Percentiles rank a stretch among this genome's conserved stretches.
These are phyloP conservation scores for Diorhabda elongata DNA, from an alignment of 1,140 invertebrate species.

Conservation along the genomic window DNA sequence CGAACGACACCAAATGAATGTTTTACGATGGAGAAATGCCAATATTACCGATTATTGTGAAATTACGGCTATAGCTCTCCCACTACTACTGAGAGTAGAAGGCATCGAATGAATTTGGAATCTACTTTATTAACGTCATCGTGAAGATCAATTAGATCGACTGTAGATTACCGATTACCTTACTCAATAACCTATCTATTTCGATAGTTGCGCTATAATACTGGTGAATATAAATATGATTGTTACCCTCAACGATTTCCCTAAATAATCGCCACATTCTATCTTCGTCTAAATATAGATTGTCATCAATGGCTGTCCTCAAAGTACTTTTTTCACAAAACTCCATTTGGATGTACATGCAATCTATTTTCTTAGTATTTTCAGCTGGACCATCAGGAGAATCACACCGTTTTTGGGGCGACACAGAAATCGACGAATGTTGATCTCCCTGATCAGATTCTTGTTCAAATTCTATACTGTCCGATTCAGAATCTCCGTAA, in stretches of 20 bases:
- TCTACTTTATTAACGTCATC: no score
- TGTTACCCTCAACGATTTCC: constrained; percentile 78
- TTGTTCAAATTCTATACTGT: constrained; percentile 51
- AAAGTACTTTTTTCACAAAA: constrained; percentile 85
- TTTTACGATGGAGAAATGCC: no score
- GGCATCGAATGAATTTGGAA: no score
- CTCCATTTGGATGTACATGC: constrained; percentile 92
- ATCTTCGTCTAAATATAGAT: constrained; percentile 71
- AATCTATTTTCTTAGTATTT: constrained; percentile 51
- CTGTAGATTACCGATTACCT: no score
- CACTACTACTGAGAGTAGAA: no score
- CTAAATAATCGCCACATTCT: constrained; percentile 88
- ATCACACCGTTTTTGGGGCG: not conserved
- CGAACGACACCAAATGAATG: no score
- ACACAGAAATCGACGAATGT: not conserved
- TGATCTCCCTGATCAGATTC: constrained; percentile 45
- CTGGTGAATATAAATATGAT: not conserved
- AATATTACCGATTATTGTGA: no score
- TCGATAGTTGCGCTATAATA: no score
- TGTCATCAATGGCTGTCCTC: constrained; percentile 81
- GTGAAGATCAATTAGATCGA: no score
- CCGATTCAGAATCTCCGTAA: constrained; percentile 37
- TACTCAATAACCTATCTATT: no score
- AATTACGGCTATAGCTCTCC: no score
- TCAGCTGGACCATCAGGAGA: constrained; percentile 18